Percentiles rank a stretch among this genome's conserved stretches.
phyloP scores from a whole-genome alignment of 2,888 invertebrate species.

The Spilarctia lutea region DNA sequence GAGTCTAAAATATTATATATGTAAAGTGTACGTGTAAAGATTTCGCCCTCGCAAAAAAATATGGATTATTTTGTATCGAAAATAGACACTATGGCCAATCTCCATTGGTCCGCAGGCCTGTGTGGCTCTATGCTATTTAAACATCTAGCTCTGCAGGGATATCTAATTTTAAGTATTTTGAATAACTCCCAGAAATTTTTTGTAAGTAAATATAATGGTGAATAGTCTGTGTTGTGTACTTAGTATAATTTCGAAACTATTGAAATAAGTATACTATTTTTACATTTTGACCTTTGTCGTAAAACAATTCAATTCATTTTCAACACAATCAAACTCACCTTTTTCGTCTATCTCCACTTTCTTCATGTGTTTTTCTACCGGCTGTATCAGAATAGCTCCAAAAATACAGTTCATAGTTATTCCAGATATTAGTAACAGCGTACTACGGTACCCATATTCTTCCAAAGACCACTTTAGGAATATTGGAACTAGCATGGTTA shows the following conservation, averaged over 20 bases:
- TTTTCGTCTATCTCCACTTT: constrained; percentile 53
- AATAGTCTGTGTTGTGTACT: neutral
- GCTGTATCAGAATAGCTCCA: constrained; percentile 89
- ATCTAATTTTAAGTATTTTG: too few relatives aligned
- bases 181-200: too few relatives aligned
- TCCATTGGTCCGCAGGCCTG: too few relatives aligned
- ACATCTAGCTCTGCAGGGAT: too few relatives aligned
- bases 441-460: constrained; percentile 89
- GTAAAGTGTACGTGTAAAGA: too few relatives aligned
- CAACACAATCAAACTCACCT: constrained; percentile 36
- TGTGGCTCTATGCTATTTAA: neutral
- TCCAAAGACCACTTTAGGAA: constrained; percentile 86
- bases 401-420: constrained; percentile 88
- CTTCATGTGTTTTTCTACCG: constrained; percentile 88
- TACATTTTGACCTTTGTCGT: neutral
- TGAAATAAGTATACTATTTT: neutral
- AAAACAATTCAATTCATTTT: neutral
- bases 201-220: neutral
- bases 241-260: neutral
- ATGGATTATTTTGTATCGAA: too few relatives aligned
- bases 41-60: too few relatives aligned
- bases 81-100: too few relatives aligned
- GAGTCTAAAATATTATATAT: too few relatives aligned
- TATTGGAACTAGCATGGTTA: constrained; percentile 87
- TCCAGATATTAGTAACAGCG: constrained; percentile 87